Conservation (phyloP, 2,888 invertebrate species). For the Serripes groenlandicus region DNA sequence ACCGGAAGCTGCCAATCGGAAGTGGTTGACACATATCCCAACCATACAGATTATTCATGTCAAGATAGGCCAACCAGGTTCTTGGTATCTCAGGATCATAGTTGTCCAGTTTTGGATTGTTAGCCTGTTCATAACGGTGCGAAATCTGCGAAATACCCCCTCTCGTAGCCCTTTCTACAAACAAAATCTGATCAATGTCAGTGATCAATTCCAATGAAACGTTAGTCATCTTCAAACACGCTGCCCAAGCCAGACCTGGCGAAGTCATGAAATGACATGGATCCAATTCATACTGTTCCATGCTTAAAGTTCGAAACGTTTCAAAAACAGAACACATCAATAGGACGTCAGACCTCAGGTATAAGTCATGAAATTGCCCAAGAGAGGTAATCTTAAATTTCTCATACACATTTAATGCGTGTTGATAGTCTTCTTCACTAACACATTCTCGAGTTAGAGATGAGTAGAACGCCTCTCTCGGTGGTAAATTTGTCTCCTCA, state of each 20-base stretch:
- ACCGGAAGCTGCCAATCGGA: slow-evolving; percentile 71
- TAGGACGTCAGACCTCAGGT: slow-evolving; percentile 43
- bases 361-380: slow-evolving; percentile 44
- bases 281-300: slow-evolving; percentile 68
- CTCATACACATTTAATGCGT: slow-evolving; percentile 41
- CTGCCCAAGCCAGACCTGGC: slow-evolving; percentile 74
- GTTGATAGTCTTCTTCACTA: slow-evolving; percentile 57
- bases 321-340: slow-evolving; percentile 45
- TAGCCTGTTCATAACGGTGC: slow-evolving; percentile 43
- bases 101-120: slow-evolving; percentile 35
- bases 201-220: slow-evolving; percentile 45
- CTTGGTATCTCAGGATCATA: slow-evolving; percentile 61
- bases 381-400: slow-evolving; percentile 26
- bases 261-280: slow-evolving; percentile 76
- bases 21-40: slow-evolving; percentile 73
- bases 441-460: slow-evolving; percentile 38
- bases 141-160: slow-evolving; percentile 49
- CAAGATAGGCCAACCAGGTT: slow-evolving; percentile 35
- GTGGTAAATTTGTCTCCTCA: slow-evolving; percentile 18
- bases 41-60: slow-evolving; percentile 49
- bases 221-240: slow-evolving; percentile 43
- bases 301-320: slow-evolving; percentile 30
- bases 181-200: slow-evolving; percentile 33
- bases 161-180: slow-evolving; percentile 20
- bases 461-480: slow-evolving; percentile 60